Evolutionary conservation across 2,113 vertebrate species (phyloP), one percentile per base, ranked within the genome.

Genomic region (Nannospalax galili): DNA sequence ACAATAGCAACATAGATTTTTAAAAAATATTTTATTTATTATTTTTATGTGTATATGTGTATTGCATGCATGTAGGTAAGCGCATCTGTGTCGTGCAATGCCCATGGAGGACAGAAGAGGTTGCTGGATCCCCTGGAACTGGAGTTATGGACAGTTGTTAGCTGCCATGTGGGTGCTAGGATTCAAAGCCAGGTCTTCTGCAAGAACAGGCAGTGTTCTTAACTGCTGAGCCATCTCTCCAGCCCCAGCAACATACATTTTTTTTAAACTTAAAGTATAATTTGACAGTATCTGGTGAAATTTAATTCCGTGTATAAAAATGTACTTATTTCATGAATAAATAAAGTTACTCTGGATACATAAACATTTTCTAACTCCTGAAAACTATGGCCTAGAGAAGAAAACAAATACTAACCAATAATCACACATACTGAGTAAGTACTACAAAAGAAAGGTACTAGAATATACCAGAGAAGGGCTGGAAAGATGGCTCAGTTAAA

Each of bases 351-450:
- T 82, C 1, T 79, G 16, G 24, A 89, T 92, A 92, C 35, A 90
- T 79, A 91, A 91, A 58, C 19, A 75, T 65, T 85, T 88, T 16
- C 30, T 17, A 90, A 82, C 37, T 87, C 15, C 88, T 92, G 10
- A 90, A 94, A 90, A 92, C 48, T 80, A 91, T 73, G 15, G 19
- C 22, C 37, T 42, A 93, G 30, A 74, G 24, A 89, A 62, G 40
- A 84, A 95, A 94, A 92, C 8, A 90, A 96, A 86, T 69, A 94
- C 91, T 77, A 95, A 93, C 45, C 19, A 74, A 94, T 91, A 85
- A 96, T 65, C n/a, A 94, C 22, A 85, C 9, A 75, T 28, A 67
- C 19, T 9, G 30, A 92, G 30, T 22, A 32, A 84, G 52, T 65
- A 30, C 20, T 62, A 69, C 52, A 67, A 78, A 91, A 24, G 28